Base-by-base conservation (phyloP, 2,797 vertebrate genomes). In the Knipowitschia caucasica region DNA sequence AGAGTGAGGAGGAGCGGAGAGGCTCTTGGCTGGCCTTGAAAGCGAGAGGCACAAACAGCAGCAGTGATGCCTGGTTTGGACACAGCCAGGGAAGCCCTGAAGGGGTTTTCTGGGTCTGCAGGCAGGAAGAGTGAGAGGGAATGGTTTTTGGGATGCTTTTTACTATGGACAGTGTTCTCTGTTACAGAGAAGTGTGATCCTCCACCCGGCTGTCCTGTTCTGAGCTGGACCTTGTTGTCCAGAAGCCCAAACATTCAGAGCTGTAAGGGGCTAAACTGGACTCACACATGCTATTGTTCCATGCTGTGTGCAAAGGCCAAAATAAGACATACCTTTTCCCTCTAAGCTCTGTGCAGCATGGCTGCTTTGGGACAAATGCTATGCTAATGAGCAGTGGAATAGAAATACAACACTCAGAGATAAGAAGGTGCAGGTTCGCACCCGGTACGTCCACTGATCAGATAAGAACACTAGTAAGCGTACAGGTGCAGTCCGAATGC, bases 21-120 rank as follows among this genome's bases (percentile, higher is more conserved):
- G 77, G 74, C 66, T 79, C 76, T 86, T 89, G 87, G 87, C 82
- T 64, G 78, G 77, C 81, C 81, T 83, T 88, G 84, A 89, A 89
- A 89, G 85, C 65, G 66, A 81, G 83, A 80, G 73, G 78, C 78
- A 81, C 78, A 83, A 82, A 79, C 76, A 58, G 71, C 46, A 18
- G 64, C 64, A 59, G 50, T 72, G 58, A 65, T 84, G 84, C 79
- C 79, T 78, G 75, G 80, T 83, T 81, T 78, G 80, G 78, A 80
- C 27, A 65, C 14, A 33, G 77, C 70, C 47, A 51, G 64, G 73
- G 77, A 75, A 83, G 67, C 73, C 77, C 84, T 75, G 76, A 72
- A 84, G 85, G 83, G 77, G 75, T 82, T 85, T 86, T 78, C 81
- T 77, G 81, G 77, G 81, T 76, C 71, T 17, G 50, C 55, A 45